Evolutionary conservation across 2,797 vertebrate species (phyloP), one percentile per base, ranked within the genome.

Genomic region (Epinephelus awoara): DNA sequence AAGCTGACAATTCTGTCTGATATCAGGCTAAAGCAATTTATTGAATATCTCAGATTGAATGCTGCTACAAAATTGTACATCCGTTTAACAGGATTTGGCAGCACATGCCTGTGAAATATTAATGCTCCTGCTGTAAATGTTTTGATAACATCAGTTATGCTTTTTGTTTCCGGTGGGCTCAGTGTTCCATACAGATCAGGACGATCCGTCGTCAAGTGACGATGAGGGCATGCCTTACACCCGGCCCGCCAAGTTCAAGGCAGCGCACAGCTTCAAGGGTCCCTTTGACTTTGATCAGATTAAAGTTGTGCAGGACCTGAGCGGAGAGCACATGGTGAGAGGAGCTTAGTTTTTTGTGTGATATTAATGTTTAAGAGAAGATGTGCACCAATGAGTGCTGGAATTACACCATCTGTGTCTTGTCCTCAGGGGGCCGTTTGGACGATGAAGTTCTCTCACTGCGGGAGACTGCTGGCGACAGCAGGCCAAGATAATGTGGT

Each of bases 401-500:
- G 12, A 15, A 4, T 61, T 6, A 42, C 61, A 21, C 3, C 23
- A 15, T 54, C 5, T 65, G 17, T 50, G 3, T 58, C 9, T 75
- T 25, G 10, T 47, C 25, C 57, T 25, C 50, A 99, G 98, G 98
- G 98, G 34, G 98, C 98, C 0, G 98, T 99, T 66, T 99, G 98
- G 98, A 99, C 98, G 2, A 99, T 99, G 98, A 99, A 99, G 87
- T 99, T 99, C 93, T 99, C 98, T 81, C 97, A 99, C 92, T 99
- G 98, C 2, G 98, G 98, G 55, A 93, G 98, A 72, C 94, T 99
- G 86, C 95, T 99, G 89, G 98, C 98, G 4, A 97, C 97, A 13
- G 98, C 97, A 6, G 98, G 98, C 34, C 98, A 99, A 88, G 98
- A 99, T 85, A 99, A 99, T 0, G 95, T 99, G 70, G 98, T 99